These are phyloP conservation scores for Gari tellinella DNA, from an alignment of 2,888 invertebrate species.

Conservation along the genomic window DNA sequence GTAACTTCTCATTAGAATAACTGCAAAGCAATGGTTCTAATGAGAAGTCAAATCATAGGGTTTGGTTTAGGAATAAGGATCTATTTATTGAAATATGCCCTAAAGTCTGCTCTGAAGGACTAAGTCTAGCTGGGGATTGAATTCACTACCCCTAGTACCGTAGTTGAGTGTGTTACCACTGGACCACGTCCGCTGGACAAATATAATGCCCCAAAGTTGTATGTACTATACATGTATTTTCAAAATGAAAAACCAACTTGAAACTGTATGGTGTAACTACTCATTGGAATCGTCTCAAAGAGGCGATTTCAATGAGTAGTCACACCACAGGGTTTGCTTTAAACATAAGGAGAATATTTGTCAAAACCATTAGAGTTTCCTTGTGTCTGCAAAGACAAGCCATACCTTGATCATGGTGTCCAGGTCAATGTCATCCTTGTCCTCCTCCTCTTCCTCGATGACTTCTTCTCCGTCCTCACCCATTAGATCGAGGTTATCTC, in stretches of 20 bases:
- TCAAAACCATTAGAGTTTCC: neutral
- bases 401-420: constrained; percentile 93
- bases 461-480: constrained; percentile 65
- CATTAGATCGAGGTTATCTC: constrained; percentile 66
- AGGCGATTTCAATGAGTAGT: neutral
- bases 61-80: too few species aligned
- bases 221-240: neutral
- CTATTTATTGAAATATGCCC: too few species aligned
- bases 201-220: neutral
- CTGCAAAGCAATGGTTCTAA: too few species aligned
- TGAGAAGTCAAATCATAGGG: too few species aligned
- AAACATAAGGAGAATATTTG: neutral
- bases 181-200: neutral
- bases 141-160: too few species aligned
- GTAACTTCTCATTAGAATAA: too few species aligned
- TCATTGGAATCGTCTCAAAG: neutral
- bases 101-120: too few species aligned
- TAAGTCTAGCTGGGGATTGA: too few species aligned
- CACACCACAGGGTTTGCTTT: neutral
- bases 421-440: constrained; percentile 87
- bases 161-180: too few species aligned
- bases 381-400: neutral
- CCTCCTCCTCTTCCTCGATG: constrained; percentile 68
- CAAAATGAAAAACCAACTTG: neutral
- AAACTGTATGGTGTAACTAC: too few species aligned